These are phyloP conservation scores for Streptopelia turtur DNA, from an alignment of 2,797 vertebrate species.

Conservation along the genomic window DNA sequence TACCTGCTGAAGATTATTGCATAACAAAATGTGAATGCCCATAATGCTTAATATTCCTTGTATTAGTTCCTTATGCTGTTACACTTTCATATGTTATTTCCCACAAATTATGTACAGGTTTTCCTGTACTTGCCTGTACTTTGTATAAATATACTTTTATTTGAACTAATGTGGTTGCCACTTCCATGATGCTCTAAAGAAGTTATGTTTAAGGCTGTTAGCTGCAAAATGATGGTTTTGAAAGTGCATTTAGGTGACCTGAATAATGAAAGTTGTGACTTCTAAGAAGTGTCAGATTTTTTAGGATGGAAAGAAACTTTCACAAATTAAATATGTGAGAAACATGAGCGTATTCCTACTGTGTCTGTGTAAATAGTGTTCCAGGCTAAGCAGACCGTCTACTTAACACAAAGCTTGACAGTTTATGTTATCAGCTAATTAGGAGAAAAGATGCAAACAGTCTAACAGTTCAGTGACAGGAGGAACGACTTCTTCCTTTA, in stretches of 20 bases:
- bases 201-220: background rate
- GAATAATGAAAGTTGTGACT: background rate
- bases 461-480: background rate
- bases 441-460: background rate
- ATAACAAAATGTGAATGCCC: fast-evolving
- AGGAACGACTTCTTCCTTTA: background rate
- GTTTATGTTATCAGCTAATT: background rate
- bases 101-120: background rate
- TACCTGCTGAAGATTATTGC: background rate
- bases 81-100: background rate
- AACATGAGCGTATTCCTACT: background rate
- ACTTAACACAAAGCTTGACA: background rate
- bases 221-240: background rate
- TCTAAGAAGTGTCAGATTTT: background rate
- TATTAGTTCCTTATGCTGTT: background rate
- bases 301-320: background rate
- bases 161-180: background rate
- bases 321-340: background rate
- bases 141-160: background rate
- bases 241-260: background rate
- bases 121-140: background rate
- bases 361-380: background rate
- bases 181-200: background rate
- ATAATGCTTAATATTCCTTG: background rate
- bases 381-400: background rate